Evolutionary conservation across 1,140 invertebrate genomes (phyloP), one percentile per base, ranked within the genome.

Genomic region (Caenorhabditis inopinata): DNA sequence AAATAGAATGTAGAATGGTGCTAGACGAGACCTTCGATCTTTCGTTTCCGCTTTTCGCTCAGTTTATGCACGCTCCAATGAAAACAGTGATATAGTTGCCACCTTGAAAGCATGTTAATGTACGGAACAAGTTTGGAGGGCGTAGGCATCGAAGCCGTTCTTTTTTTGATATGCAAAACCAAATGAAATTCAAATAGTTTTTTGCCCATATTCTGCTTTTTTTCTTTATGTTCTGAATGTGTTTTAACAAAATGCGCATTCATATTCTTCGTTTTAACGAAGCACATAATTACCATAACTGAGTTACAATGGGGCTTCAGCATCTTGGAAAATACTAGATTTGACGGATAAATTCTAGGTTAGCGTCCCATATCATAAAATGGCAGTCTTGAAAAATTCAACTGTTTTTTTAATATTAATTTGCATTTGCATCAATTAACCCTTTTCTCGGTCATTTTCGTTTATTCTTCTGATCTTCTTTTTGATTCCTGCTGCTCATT

Each of bases 81-180:
- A 68, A n/a, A 68, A 58, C 51, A 58, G 51, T 68, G 58, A 68
- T 68, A 68, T 68, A 68, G 58, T 68, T 68, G 27, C 16, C 32
- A 0, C 23, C 32, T 58, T 68, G 32, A 68, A 68, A 68, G 58
- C 58, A 68, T 68, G 58, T 68, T 68, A 68, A 68, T 68, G 58
- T 68, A 68, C 32, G 58, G 58, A 68, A 68, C 58, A 68, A 68
- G 58, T 68, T 68, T 68, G 32, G 27, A 68, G 58, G 58, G 58
- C 58, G 29, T 38, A 14, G 58, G 58, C 58, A 68, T 12, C 9
- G 9, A 38, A 16, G 29, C 32, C 58, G 32, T 68, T 62, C 53
- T n/a, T 68, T 58, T 58, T 68, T 68, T 68, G 18, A 68, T 32
- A 68, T 68, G 32, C 58, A 42, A 68, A 68, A 68, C 58, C 58